These are phyloP conservation scores for Macrostomum lignano DNA, from an alignment of 1,140 invertebrate genomes.

Conservation along the genomic window DNA sequence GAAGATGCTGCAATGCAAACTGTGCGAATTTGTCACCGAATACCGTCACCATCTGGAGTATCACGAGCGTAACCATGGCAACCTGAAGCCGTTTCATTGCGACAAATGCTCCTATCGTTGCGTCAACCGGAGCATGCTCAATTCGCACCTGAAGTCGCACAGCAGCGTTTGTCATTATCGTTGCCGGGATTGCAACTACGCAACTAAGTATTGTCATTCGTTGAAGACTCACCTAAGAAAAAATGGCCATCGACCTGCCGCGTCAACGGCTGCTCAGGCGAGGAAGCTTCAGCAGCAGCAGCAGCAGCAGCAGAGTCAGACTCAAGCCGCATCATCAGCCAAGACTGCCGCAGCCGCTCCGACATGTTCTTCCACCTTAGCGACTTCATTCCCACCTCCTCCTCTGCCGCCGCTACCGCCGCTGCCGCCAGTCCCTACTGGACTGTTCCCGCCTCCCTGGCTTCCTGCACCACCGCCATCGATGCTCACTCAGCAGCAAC, in stretches of 20 bases:
- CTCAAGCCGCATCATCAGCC: too few species aligned
- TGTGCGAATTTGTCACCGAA: constrained; percentile 85
- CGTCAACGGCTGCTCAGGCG: too few species aligned
- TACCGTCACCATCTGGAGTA: constrained; percentile 96
- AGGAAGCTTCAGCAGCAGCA: too few species aligned
- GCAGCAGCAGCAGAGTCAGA: too few species aligned
- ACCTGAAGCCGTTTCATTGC: constrained; percentile 84
- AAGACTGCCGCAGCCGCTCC: too few species aligned
- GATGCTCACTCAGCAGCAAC: too few species aligned
- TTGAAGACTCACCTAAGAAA: constrained; percentile 76
- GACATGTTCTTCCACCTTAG: too few species aligned
- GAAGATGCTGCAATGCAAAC: constrained; percentile 57
- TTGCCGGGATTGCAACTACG: constrained; percentile 70
- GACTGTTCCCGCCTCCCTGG: too few species aligned
- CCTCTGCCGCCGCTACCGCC: too few species aligned
- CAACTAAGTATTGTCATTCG: constrained; percentile 88
- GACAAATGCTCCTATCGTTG: constrained; percentile 39
- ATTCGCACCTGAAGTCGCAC: constrained; percentile 88
- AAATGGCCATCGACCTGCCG: constrained; percentile 41
- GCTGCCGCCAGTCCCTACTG: too few species aligned
- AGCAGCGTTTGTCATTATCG: constrained; percentile 80
- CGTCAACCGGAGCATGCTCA: constrained; percentile 96
- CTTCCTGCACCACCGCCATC: too few species aligned
- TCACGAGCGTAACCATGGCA: constrained; percentile 70
- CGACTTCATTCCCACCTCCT: too few species aligned